Percentiles rank a stretch among this genome's conserved stretches.
Conservation (phyloP, 2,888 invertebrate species). For the Acanthosepion lycidas region DNA sequence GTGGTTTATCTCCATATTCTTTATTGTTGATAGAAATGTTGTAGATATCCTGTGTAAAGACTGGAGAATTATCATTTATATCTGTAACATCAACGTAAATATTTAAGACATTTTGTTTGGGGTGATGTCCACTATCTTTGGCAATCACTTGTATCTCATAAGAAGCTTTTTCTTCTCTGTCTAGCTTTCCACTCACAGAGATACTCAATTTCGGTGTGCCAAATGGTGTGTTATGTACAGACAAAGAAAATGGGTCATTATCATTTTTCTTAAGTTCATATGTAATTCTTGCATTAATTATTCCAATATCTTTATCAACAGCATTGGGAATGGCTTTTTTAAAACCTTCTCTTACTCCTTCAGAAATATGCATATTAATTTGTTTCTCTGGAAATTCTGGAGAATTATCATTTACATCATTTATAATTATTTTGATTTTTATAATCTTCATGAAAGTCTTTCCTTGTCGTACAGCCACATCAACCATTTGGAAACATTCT, state of each 20-base stretch:
- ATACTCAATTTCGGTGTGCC: not conserved
- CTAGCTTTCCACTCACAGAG: not conserved
- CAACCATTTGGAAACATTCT: slow-evolving; percentile 42
- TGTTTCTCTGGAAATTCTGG: not conserved
- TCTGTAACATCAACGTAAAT: not conserved
- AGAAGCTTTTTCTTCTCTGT: not conserved
- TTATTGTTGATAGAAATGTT: not conserved
- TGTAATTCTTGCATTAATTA: not conserved
- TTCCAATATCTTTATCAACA: not conserved
- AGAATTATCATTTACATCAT: slow-evolving; percentile 36
- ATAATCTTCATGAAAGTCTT: slow-evolving; percentile 41
- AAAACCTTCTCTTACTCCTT: not conserved
- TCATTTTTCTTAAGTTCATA: not conserved
- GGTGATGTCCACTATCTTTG: not conserved
- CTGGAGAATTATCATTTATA: not conserved
- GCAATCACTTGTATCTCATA: not conserved
- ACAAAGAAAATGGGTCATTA: not conserved
- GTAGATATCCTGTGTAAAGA: not conserved
- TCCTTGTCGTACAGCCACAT: slow-evolving; percentile 34
- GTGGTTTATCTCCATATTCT: not conserved
- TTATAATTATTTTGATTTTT: slow-evolving; percentile 11
- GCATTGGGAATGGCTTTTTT: not conserved
- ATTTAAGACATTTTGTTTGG: not conserved
- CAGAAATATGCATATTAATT: not conserved
- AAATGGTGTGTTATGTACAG: not conserved